Conservation (phyloP, 1,140 invertebrate species). For the Leptinotarsa defecta region DNA sequence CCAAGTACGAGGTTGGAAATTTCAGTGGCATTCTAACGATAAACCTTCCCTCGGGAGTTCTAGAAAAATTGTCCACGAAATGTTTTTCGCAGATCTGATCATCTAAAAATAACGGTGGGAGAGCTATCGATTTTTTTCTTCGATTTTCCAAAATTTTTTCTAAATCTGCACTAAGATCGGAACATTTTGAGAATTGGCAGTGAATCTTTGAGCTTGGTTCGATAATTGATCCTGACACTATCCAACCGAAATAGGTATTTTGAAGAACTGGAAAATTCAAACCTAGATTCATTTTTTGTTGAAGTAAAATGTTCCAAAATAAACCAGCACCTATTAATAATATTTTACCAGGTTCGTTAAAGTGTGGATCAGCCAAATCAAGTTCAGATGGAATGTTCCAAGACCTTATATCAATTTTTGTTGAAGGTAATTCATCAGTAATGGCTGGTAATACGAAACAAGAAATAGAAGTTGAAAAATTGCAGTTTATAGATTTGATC, state of each 20-base stretch:
- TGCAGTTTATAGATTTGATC: too few species aligned
- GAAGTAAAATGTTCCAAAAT: slow-evolving; percentile 20
- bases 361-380: slow-evolving; percentile 38
- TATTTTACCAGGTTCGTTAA: slow-evolving; percentile 24
- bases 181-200: too few species aligned
- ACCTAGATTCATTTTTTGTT: too few species aligned
- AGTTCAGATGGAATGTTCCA: slow-evolving; percentile 11
- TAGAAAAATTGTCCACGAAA: slow-evolving; percentile 27
- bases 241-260: slow-evolving; percentile 32
- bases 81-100: slow-evolving; percentile 27
- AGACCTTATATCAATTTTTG: too few species aligned
- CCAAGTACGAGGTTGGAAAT: slow-evolving; percentile 12
- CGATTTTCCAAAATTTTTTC: slow-evolving; percentile 36
- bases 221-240: slow-evolving; percentile 12
- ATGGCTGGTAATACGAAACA: too few species aligned
- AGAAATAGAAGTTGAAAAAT: too few species aligned
- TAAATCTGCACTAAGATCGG: background rate
- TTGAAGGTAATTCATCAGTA: too few species aligned
- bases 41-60: slow-evolving; percentile 19
- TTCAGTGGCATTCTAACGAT: slow-evolving; percentile 28
- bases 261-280: slow-evolving; percentile 11
- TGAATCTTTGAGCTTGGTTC: background rate
- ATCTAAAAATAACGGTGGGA: background rate
- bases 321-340: slow-evolving; percentile 23
- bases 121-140: slow-evolving; percentile 16